Evolutionary conservation across 2,113 vertebrate genomes (phyloP), one percentile per base, ranked within the genome.

Genomic region (Cebus imitator): DNA sequence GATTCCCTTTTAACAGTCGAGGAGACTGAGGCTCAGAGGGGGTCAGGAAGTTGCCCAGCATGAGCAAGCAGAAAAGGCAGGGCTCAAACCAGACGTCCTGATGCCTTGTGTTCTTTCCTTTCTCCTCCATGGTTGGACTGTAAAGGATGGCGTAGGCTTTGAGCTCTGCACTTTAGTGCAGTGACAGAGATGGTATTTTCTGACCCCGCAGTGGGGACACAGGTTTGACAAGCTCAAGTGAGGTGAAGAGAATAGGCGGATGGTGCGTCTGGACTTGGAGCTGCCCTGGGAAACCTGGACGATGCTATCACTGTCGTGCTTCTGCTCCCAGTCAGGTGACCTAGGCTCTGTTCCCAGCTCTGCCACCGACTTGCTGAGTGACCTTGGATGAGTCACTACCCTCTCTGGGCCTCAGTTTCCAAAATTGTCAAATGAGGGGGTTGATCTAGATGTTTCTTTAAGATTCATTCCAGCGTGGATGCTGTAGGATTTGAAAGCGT

Each of bases 241-340:
- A 35, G 32, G 73, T 58, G 0, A 30, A 21, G 70, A 17, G 50
- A 37, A 25, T 3, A 76, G 50, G 52, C 13, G 30, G 6, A 1
- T 16, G 18, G 18, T 10, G 2, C 14, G 12, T 35, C 58, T 84
- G 57, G 43, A 21, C 40, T n/a, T 58, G 40, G 68, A 13, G 72
- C 70, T 30, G 18, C 23, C 37, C 79, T 20, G 21, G 40, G 87
- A 76, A 5, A 20, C n/a, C 68, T 35, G 57, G 43, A 48, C 10
- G 4, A 20, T 14, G 32, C 35, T 4, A 0, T 32, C 81, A 5
- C 50, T 27, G 45, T 27, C 16, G 14, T 0, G 1, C 58, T 25
- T 73, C 35, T 84, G 91, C 17, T 64, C n/a, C 13, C 17, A n/a
- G 30, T 79, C 18, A 30, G 90, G 64, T 66, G 0, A 5, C 32